phyloP scores from a whole-genome alignment of 2,888 invertebrate species.

The Hyles lineata region DNA sequence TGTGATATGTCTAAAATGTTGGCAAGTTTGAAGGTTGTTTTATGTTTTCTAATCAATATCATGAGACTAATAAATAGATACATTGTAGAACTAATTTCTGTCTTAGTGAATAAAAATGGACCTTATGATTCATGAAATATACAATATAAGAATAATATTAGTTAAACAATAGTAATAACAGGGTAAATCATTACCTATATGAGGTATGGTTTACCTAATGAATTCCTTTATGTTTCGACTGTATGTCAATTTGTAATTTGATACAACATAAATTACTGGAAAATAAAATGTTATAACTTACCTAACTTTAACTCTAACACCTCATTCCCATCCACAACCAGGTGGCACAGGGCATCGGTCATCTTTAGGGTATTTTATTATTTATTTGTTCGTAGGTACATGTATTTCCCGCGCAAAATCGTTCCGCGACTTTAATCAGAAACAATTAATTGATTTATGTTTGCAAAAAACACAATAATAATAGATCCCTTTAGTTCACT shows the following conservation, averaged over 20 bases:
- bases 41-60: neutral
- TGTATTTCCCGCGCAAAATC: constrained; percentile 54
- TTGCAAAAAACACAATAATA: neutral
- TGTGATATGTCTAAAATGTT: neutral
- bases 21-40: neutral
- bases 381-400: constrained; percentile 19
- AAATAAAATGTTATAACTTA: constrained; percentile 49
- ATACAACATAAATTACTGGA: neutral
- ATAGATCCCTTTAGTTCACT: neutral
- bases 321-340: constrained; percentile 84
- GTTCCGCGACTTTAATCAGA: constrained; percentile 13
- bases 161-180: no score
- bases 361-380: constrained; percentile 51
- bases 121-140: no score
- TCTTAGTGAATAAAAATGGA: no score
- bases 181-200: no score
- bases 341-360: constrained; percentile 80
- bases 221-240: neutral
- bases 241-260: constrained; percentile 5
- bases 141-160: no score
- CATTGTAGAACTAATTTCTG: neutral
- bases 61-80: neutral
- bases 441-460: neutral
- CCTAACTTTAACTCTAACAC: constrained; percentile 84
- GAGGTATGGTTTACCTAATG: neutral